Base-by-base conservation (phyloP, 2,888 invertebrate genomes). In the Merodon equestris region DNA sequence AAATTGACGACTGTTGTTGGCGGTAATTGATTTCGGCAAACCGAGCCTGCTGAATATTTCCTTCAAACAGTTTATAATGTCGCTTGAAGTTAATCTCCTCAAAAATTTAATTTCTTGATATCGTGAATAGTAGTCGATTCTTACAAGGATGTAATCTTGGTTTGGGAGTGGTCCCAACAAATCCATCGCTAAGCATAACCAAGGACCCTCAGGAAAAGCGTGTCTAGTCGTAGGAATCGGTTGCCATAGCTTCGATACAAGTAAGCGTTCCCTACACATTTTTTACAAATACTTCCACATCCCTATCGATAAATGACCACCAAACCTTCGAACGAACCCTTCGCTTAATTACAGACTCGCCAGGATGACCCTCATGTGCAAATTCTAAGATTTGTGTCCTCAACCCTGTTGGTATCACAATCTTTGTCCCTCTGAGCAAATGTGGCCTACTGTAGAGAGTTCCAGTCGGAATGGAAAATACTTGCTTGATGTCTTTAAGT, bases 221-320 rank as follows among this genome's bases (percentile, higher is more conserved):
- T 72, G 72, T 42, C 81, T 82, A 18, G 71, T 60, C 81, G 81
- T 83, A 10, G 81, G 81, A 40, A 50, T 68, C 63, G 72, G 81
- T 47, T 75, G 51, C 9, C 27, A 36, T 27, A 75, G 79, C 72
- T 54, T 68, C n/a, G 79, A 82, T 15, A 82, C 82, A 18, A 82
- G 44, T 27, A 82, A 38, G 51, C 82, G 81, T 57, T 81, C 81
- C 17, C 60, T 17, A 50, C 81, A 82, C 5, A 40, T n/a, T 66
- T 79, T 81, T 81, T 27, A 82, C 79, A 38, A 63, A 83, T 36
- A 48, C 44, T 36, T 83, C 75, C 12, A 72, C 81, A 15, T 82
- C 82, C 60, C 81, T 68, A 40, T 82, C 81, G n/a, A 82, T 50
- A 15, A 58, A 44, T 34, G 77, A 70, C 81, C 77, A 82, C 81